Evolutionary conservation across 2,797 vertebrate genomes (phyloP), one percentile per base, ranked within the genome.

Genomic region (Syngnathus rostellatus): DNA sequence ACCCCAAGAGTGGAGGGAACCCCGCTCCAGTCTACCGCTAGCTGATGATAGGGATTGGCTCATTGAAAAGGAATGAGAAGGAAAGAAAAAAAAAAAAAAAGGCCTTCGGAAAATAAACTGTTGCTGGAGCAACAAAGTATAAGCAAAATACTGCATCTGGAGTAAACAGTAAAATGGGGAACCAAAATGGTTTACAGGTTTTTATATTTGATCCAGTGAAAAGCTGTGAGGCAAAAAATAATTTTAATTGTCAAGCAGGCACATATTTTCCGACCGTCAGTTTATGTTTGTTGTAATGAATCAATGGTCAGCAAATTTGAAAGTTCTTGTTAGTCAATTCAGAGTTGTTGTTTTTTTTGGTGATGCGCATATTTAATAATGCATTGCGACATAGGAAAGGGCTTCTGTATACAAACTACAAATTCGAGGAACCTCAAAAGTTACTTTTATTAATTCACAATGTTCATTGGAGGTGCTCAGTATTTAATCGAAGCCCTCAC

Each of bases 1-100:
- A 85, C 87, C 89, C 82, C 85, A 83, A 31, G 80, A 37, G 62
- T 68, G 75, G 77, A 84, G 86, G 84, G 87, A 85, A 85, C 78
- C 77, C 79, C 14, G 5, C 81, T 78, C 80, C 71, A 31, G 79
- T 74, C 51, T 69, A 65, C 77, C 76, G 78, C 71, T 69, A 71
- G 72, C 72, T 70, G 83, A 88, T 83, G 84, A 82, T 66, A 79
- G 69, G 78, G 78, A 83, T 82, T 79, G 73, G 69, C 71, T 88
- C 82, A 82, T 67, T 60, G 76, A 71, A 61, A 77, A 80, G 72
- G 80, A 86, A 41, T 61, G 38, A 60, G 84, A 77, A 78, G 46
- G 1, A 43, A 12, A 31, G 2, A 31, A 31, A 31, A 31, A 31
- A 31, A 31, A 3, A 77, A 66, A 63, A 71, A 5, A 53, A 48